Evolutionary conservation across 1,140 invertebrate genomes (phyloP).

Genomic region (Drosophila repleta): DNA sequence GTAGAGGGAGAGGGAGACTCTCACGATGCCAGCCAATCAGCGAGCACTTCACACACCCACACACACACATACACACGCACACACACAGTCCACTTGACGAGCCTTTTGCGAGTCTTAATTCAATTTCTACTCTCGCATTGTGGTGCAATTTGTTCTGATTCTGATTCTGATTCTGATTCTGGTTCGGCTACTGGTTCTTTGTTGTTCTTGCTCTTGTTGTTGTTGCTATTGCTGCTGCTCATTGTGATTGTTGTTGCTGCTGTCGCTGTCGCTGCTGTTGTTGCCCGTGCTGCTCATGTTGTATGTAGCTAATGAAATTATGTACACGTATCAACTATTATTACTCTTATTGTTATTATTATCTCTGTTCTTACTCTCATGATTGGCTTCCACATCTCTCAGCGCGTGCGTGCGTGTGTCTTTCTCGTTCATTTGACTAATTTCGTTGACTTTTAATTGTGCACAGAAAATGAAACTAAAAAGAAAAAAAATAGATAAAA

Average conservation of each 20-base stretch:
- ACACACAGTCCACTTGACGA: background rate
- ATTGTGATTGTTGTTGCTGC: conserved; percentile 30
- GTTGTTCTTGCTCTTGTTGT: conserved; percentile 24
- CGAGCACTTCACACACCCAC: background rate
- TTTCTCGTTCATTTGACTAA: conserved; percentile 40
- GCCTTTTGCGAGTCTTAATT: conserved; percentile 11
- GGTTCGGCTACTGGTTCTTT: conserved; percentile 6
- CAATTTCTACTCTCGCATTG: conserved; percentile 3
- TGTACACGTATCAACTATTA: conserved; percentile 11
- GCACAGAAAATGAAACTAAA: background rate
- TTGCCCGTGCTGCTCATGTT: conserved; percentile 29
- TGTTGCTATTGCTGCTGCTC: background rate
- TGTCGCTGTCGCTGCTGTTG: conserved; percentile 19
- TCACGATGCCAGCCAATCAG: background rate
- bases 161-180: conserved; percentile 1
- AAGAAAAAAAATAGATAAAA: background rate
- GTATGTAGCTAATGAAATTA: conserved; percentile 29
- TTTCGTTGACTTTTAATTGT: conserved; percentile 34
- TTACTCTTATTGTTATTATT: conserved; percentile 19
- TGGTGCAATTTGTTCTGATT: conserved; percentile 3
- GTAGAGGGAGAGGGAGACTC: conserved; percentile 54
- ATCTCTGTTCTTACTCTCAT: conserved; percentile 21
- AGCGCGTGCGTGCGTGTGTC: conserved; percentile 10
- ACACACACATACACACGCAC: conserved; percentile 4
- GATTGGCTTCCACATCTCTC: too few relatives aligned